These are phyloP conservation scores for Diaprepes abbreviatus DNA, from an alignment of 2,888 invertebrate species.

Conservation along the genomic window DNA sequence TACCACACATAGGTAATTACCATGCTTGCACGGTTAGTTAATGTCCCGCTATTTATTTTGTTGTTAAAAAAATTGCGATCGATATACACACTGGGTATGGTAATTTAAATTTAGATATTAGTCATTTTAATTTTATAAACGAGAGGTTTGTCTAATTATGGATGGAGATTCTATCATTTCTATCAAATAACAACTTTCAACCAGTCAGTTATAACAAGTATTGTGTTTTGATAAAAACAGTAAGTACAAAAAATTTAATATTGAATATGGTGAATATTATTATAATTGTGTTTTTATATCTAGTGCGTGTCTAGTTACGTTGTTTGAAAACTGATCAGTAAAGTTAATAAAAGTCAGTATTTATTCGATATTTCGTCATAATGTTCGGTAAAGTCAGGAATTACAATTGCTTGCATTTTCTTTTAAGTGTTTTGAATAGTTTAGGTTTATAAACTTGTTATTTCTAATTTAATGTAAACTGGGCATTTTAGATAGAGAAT, in stretches of 20 bases:
- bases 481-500: too few species aligned
- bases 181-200: neutral
- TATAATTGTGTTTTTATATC: too few species aligned
- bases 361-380: too few species aligned
- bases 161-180: neutral
- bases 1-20: neutral
- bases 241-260: neutral
- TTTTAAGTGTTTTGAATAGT: too few species aligned
- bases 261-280: too few species aligned
- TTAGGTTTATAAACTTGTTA: too few species aligned
- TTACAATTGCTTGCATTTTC: too few species aligned
- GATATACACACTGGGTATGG: conserved; percentile 13
- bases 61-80: conserved; percentile 29
- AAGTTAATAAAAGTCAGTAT: too few species aligned
- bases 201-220: neutral
- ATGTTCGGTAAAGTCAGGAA: too few species aligned
- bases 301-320: too few species aligned
- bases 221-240: neutral
- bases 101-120: conserved; percentile 41
- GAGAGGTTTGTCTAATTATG: conserved; percentile 18
- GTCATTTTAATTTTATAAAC: conserved; percentile 35
- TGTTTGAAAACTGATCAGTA: too few species aligned
- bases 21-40: neutral
- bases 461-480: too few species aligned
- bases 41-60: conserved; percentile 25